A percentile compares a stretch with the other conserved stretches of the same genome.
These are phyloP conservation scores for Desmodus rotundus DNA, from an alignment of 2,113 vertebrate genomes.

Conservation along the genomic window DNA sequence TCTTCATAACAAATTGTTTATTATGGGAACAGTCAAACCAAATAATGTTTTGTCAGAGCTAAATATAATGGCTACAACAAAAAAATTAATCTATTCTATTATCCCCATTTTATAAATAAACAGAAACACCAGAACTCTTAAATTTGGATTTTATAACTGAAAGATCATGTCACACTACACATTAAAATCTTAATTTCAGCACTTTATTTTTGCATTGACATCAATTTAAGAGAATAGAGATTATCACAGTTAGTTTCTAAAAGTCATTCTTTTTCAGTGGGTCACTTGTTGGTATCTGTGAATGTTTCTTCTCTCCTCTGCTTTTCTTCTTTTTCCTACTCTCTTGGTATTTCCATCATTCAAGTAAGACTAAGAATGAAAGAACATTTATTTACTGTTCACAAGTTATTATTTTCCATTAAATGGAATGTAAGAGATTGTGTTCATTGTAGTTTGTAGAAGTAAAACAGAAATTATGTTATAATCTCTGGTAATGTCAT, in stretches of 20 bases:
- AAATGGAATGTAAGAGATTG: not conserved
- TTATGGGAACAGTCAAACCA: not conserved
- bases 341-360: not conserved
- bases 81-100: not conserved
- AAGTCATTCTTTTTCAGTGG: not conserved
- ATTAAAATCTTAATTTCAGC: not conserved
- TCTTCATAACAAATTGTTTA: not conserved
- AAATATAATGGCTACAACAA: not conserved
- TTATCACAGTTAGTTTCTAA: not conserved
- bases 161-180: not conserved
- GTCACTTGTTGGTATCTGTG: not conserved
- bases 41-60: not conserved
- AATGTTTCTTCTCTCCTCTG: not conserved
- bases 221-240: not conserved
- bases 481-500: not conserved
- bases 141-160: not conserved
- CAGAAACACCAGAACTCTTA: not conserved
- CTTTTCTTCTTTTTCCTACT: not conserved
- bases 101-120: constrained; percentile 4
- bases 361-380: constrained; percentile 8
- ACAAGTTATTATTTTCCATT: not conserved
- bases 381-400: not conserved
- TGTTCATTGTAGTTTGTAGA: not conserved
- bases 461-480: constrained; percentile 5
- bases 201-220: not conserved